Base-by-base conservation (phyloP, 2,113 vertebrate genomes). In the Colius striatus region DNA sequence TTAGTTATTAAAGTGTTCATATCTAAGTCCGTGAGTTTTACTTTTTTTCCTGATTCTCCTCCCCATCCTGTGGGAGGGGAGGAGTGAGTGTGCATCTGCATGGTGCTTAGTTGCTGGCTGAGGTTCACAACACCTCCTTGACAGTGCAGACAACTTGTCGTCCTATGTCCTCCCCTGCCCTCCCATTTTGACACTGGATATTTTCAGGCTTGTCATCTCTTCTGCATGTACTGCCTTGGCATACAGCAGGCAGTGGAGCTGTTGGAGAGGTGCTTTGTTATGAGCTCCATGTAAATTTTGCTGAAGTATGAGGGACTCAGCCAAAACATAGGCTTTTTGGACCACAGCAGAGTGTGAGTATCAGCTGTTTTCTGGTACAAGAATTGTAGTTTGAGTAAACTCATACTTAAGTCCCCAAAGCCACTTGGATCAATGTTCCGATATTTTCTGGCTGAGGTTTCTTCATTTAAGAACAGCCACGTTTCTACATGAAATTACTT, bases 71-170 rank as follows among this genome's bases (percentile, higher is more conserved):
- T n/a, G n/a, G n/a, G n/a, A n/a, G n/a, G n/a, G n/a, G n/a, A n/a
- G n/a, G 9, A 41, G 38, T 41, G 38, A 41, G 38, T 41, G 38
- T 41, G 38, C 38, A 41, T 41, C 38, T 41, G 38, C 38, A 12
- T 41, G 9, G 38, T 41, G 38, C 38, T 41, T 41, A 41, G 38
- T 41, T 41, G 38, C 38, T 41, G 38, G 38, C 38, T 41, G 38
- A 41, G 38, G 38, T 41, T 41, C 38, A 12, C 12, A 41, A 41
- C 38, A 41, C 38, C 4, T 90, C 25, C 17, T 25, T 38, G 27
- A 16, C 23, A 66, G 1, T 14, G 13, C 5, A 2, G 13, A 5
- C 0, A 0, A 38, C 10, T 60, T 62, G 5, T 72, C 6, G 16
- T 57, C 5, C 67, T 76, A 5, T 47, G 25, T 57, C 19, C 19